phyloP scores from a whole-genome alignment of 2,888 invertebrate species.

The Eristalis pertinax region DNA sequence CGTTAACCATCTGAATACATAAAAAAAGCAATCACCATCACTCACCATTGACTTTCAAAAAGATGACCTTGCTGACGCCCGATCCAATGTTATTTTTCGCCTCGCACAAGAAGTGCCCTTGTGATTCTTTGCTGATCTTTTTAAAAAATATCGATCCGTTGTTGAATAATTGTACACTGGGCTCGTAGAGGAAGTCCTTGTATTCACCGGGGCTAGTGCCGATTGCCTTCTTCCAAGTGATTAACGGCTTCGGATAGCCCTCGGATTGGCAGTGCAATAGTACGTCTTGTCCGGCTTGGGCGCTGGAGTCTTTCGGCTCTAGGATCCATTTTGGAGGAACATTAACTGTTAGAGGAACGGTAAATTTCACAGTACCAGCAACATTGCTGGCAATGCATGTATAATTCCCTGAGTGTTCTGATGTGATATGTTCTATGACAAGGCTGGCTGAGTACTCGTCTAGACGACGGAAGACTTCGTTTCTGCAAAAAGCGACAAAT shows the following conservation, averaged over 20 bases:
- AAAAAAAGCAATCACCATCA: conserved; percentile 54
- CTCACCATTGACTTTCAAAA: conserved; percentile 94
- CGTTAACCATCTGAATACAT: too few species aligned
- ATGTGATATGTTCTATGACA: conserved; percentile 92
- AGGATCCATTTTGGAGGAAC: conserved; percentile 95
- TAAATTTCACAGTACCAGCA: conserved; percentile 89
- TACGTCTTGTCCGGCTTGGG: conserved; percentile 91
- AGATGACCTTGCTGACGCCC: conserved; percentile 95
- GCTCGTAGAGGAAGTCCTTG: conserved; percentile 91
- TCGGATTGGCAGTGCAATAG: conserved; percentile 94
- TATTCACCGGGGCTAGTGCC: conserved; percentile 91
- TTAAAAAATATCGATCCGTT: conserved; percentile 93
- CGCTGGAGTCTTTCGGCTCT: conserved; percentile 91
- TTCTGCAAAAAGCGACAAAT: conserved; percentile 73
- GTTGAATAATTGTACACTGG: conserved; percentile 88
- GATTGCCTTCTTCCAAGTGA: conserved; percentile 94
- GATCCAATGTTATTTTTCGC: conserved; percentile 96
- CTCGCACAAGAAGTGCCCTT: conserved; percentile 95
- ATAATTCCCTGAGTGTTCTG: conserved; percentile 93
- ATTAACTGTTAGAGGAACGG: conserved; percentile 91
- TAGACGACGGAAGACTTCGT: conserved; percentile 84
- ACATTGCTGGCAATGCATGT: conserved; percentile 94
- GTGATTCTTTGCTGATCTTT: conserved; percentile 91
- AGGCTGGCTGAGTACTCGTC: conserved; percentile 94
- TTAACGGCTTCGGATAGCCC: conserved; percentile 93